Percentiles rank a stretch among this genome's conserved stretches.
phyloP scores from a whole-genome alignment of 2,797 vertebrate genomes.

The Microctenopoma stevenorrisi region DNA sequence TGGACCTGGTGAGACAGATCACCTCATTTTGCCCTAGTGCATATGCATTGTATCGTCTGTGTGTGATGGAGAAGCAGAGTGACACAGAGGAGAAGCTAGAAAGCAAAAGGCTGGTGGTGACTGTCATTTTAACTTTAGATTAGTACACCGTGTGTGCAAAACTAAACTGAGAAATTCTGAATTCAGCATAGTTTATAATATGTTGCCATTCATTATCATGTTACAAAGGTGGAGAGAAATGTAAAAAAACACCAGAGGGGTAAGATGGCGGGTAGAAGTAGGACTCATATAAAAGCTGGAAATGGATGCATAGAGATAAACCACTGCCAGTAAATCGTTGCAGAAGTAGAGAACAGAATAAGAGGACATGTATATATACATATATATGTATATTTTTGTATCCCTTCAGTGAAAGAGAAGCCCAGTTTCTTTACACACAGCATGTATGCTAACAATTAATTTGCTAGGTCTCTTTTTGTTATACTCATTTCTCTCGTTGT shows the following conservation, averaged over 20 bases:
- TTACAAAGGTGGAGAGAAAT: no score
- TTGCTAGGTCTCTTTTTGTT: no score
- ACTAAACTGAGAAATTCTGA: background rate
- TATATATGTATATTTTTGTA: no score
- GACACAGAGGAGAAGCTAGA: background rate
- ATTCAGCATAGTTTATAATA: background rate
- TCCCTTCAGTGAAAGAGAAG: background rate
- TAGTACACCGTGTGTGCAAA: background rate
- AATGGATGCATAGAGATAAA: no score
- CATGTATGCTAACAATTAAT: no score
- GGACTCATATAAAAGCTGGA: no score
- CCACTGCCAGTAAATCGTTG: no score
- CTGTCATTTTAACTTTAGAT: slow-evolving; percentile 5
- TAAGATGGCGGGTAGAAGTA: background rate
- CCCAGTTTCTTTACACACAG: background rate
- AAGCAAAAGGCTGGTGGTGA: background rate
- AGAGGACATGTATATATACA: no score
- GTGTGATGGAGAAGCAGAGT: slow-evolving; percentile 14
- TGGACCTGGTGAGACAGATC: slow-evolving; percentile 55
- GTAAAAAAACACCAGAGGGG: no score
- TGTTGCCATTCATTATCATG: no score
- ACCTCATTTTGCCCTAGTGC: slow-evolving; percentile 64
- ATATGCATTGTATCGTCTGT: background rate
- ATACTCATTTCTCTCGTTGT: no score
- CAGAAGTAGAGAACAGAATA: no score